Conservation (phyloP, 2,113 vertebrate genomes). For the Ondatra zibethicus region DNA sequence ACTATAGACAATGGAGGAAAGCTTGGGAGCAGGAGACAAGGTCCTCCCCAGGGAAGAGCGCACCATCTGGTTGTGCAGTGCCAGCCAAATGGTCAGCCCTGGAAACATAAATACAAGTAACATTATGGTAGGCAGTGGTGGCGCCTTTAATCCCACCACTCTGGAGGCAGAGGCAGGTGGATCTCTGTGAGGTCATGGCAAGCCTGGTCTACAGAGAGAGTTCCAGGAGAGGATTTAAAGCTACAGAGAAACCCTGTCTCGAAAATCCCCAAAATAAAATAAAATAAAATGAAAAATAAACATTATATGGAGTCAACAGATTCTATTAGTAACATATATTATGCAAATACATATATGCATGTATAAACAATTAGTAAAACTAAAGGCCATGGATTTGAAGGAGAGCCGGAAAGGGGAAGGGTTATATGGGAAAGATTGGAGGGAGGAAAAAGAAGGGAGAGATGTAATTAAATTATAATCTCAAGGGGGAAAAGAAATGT, state of each 20-base stretch:
- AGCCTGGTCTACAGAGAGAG: no score
- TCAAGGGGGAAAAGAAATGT: not conserved
- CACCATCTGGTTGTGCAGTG: not conserved
- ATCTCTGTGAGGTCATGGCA: no score
- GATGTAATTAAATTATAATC: not conserved
- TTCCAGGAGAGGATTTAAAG: no score
- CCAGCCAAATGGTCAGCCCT: not conserved
- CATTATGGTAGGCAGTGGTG: not conserved
- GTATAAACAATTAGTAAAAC: not conserved
- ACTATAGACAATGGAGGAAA: not conserved
- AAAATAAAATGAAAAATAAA: no score
- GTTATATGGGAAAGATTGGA: not conserved
- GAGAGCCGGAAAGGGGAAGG: not conserved
- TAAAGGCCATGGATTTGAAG: not conserved
- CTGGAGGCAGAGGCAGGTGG: no score
- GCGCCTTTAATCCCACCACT: no score
- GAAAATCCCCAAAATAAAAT: no score
- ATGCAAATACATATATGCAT: not conserved
- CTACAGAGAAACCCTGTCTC: no score
- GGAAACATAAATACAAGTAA: not conserved
- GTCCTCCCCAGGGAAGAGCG: not conserved
- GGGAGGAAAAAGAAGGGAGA: not conserved
- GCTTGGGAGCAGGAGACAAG: not conserved
- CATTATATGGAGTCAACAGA: not conserved
- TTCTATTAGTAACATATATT: not conserved